These are phyloP conservation scores for Thera britannica DNA, from an alignment of 2,888 invertebrate species.

Conservation along the genomic window DNA sequence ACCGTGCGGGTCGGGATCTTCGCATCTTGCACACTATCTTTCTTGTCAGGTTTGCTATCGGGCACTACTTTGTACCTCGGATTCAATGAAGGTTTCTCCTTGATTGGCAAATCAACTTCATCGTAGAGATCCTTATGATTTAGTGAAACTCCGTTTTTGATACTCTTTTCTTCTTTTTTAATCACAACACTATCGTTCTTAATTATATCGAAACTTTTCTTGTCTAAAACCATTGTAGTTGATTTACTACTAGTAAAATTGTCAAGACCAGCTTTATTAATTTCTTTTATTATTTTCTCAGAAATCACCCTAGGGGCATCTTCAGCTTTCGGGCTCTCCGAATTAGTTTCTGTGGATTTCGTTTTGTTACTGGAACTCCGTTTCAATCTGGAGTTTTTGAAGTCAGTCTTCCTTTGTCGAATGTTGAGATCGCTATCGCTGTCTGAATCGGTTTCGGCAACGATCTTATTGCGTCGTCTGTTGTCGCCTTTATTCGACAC, in stretches of 20 bases:
- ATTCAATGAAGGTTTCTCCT: constrained; percentile 44
- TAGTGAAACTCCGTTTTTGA: constrained; percentile 46
- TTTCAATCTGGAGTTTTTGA: constrained; percentile 76
- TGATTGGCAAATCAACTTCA: constrained; percentile 40
- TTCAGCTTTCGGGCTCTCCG: constrained; percentile 64
- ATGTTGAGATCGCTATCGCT: constrained; percentile 72
- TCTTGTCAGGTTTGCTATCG: constrained; percentile 50
- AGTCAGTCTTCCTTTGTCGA: constrained; percentile 76
- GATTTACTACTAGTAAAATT: constrained; percentile 54
- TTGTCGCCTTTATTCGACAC: constrained; percentile 80
- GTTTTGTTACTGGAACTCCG: constrained; percentile 72
- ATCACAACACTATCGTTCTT: constrained; percentile 44
- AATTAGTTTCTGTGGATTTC: constrained; percentile 64
- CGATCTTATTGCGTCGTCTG: constrained; percentile 78
- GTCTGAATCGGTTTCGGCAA: constrained; percentile 76
- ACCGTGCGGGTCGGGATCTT: constrained; percentile 63
- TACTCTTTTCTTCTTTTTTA: constrained; percentile 50
- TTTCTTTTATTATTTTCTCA: constrained; percentile 70
- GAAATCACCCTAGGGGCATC: constrained; percentile 66
- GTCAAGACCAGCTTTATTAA: constrained; percentile 67
- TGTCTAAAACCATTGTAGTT: constrained; percentile 43
- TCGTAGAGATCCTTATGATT: constrained; percentile 43
- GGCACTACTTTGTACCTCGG: constrained; percentile 39
- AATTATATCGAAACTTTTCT: constrained; percentile 47
- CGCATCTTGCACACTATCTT: constrained; percentile 46